These are phyloP conservation scores for Anoplolepis gracilipes DNA, from an alignment of 1,140 invertebrate genomes.

Conservation along the genomic window DNA sequence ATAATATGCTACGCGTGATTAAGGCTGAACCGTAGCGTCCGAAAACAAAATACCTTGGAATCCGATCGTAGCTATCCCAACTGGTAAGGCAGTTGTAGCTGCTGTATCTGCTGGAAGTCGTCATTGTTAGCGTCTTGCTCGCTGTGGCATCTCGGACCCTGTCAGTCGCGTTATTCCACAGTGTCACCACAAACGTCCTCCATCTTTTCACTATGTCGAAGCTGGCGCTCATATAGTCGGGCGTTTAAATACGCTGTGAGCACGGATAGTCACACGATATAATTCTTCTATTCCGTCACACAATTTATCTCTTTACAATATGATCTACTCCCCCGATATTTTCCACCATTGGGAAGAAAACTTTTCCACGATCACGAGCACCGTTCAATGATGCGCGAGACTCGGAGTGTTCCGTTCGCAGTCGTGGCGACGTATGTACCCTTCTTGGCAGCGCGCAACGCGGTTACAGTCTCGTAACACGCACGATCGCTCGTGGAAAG, in stretches of 20 bases:
- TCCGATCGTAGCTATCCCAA: constrained; percentile 95
- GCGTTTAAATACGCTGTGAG: neutral
- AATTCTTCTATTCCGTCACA: too few relatives aligned
- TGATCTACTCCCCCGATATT: neutral
- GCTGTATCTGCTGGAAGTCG: constrained; percentile 91
- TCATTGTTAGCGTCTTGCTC: constrained; percentile 86
- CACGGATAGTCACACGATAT: neutral
- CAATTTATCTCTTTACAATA: neutral
- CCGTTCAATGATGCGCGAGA: neutral
- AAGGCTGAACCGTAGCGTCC: constrained; percentile 1
- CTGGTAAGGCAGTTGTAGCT: constrained; percentile 95
- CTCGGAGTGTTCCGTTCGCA: constrained; percentile 27
- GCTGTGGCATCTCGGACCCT: constrained; percentile 53
- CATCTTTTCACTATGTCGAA: constrained; percentile 56
- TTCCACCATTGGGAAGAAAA: neutral
- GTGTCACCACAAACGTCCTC: constrained; percentile 27
- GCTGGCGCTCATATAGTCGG: constrained; percentile 57
- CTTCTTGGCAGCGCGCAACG: constrained; percentile 14
- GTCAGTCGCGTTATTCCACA: constrained; percentile 26
- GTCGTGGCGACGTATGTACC: constrained; percentile 15
- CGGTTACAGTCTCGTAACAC: constrained; percentile 49
- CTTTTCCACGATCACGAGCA: neutral
- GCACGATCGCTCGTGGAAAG: constrained; percentile 48
- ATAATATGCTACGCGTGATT: neutral
- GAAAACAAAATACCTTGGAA: constrained; percentile 90